Percentiles rank a stretch among this genome's conserved stretches.
Conservation (phyloP, 2,888 invertebrate species). For the Caenorhabditis wallacei region DNA sequence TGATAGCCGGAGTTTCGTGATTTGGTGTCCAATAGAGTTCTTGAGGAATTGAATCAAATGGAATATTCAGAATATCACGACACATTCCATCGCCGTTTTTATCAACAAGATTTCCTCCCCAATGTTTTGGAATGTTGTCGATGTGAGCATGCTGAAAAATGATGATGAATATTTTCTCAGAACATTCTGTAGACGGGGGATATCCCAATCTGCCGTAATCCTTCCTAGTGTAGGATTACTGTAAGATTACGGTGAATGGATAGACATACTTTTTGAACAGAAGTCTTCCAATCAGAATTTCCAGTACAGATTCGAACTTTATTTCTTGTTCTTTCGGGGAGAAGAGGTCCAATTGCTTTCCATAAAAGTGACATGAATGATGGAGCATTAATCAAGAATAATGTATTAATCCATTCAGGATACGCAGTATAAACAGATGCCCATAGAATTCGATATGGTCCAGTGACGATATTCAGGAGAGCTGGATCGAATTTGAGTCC, state of each 20-base stretch:
- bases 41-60: constrained; percentile 74
- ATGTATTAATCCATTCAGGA: constrained; percentile 78
- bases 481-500: constrained; percentile 77
- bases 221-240: no score
- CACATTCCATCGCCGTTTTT: constrained; percentile 75
- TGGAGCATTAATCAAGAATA: constrained; percentile 77
- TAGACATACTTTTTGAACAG: constrained; percentile 67
- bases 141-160: constrained; percentile 68
- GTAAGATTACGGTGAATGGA: no score
- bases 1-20: constrained; percentile 66
- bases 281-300: constrained; percentile 69
- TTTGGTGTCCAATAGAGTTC: constrained; percentile 74
- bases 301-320: constrained; percentile 74
- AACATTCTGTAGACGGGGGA: no score
- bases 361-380: constrained; percentile 77
- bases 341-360: constrained; percentile 77
- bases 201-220: no score
- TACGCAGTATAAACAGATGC: constrained; percentile 77
- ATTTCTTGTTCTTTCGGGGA: constrained; percentile 77
- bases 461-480: constrained; percentile 76
- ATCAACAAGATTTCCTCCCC: constrained; percentile 77
- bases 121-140: constrained; percentile 75
- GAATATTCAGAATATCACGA: constrained; percentile 73
- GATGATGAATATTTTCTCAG: not conserved
- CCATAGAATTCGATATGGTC: constrained; percentile 79